Evolutionary conservation across 2,113 vertebrate genomes (phyloP), one percentile per base, ranked within the genome.

Genomic region (Erythrocercus mccallii): DNA sequence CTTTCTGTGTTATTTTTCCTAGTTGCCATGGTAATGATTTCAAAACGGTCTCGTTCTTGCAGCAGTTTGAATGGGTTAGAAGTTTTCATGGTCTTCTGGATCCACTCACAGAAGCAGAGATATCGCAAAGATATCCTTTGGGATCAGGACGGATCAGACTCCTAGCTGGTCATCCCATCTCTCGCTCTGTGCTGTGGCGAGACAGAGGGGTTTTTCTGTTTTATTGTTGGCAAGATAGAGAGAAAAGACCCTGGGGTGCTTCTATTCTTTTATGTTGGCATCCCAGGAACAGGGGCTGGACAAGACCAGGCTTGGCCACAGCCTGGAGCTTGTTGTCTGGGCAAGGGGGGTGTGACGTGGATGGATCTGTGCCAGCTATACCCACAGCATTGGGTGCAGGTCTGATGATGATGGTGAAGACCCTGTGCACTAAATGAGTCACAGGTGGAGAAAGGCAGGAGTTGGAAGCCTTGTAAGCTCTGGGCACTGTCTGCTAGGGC

Each of bases 1-100:
- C 76, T 82, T 93, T 96, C 94, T 92, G 70, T 92, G 92, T 91
- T 91, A 96, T 97, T 90, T 96, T 94, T 88, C 90, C 81, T 88
- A 19, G 96, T 97, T 97, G 87, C 96, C 92, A 97, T 97, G 96
- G 97, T 57, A 95, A 97, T 96, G 61, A 66, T 95, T 96, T 96
- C 74, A 91, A 94, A 68, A 88, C 66, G 70, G 94, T 65, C 95
- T 95, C 92, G 74, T 89, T 85, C 89, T 86, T 77, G 87, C 87
- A 89, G 64, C 77, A 33, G 3, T 94, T 92, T 89, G 92, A 92
- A 94, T 47, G 79, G 56, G n/a, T 64, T 94, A 42, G 80, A 94
- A 93, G 88, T 97, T 97, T 94, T 71, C 79, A 66, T 2, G 10
- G 77, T 90, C 78, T 93, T 92, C 65, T 92, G 64, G 76, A 82